Evolutionary conservation across 2,113 vertebrate genomes (phyloP), one percentile per base, ranked within the genome.

Genomic region (Ptilorrhoa leucosticta): DNA sequence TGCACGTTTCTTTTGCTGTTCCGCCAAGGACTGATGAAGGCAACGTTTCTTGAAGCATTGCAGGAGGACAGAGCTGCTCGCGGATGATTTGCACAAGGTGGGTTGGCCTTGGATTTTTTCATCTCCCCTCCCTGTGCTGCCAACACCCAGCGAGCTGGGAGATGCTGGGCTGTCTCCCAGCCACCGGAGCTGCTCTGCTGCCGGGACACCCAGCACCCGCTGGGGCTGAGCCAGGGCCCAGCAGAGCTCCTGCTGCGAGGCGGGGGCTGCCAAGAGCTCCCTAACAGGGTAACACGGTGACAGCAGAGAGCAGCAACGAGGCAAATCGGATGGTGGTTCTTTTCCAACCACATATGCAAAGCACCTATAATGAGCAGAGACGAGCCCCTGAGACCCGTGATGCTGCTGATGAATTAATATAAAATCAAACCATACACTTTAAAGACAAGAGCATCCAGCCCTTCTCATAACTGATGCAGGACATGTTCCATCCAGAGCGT

Each of bases 371-470:
- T 94, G 84, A 96, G 87, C 1, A 2, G 75, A 96, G 95, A 90
- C 1, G 4, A 93, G 75, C 78, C 72, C 72, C 88, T 71, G 88
- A 88, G 90, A 93, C 66, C 15, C 15, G 33, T 23, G 89, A 31
- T 91, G 61, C 71, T 93, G 92, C 3, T 96, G 83, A 85, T 96
- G 93, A 96, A 95, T 97, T 97, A 95, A 95, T 86, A 72, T 23
- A 63, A 95, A 95, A 97, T 95, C 94, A 96, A 96, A 93, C 88
- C 76, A 33, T 71, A 93, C 87, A 88, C 92, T 97, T 94, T 93
- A 86, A 90, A 94, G 92, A 94, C 71, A 90, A 90, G 75, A 96
- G 42, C 75, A 96, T 83, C 82, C 82, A 96, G 92, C 79, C 88
- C 68, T 56, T 70, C 94, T 95, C 79, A 96, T 96, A 95, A 90